A percentile compares a stretch with the other conserved stretches of the same genome.
These are phyloP conservation scores for Whitmania pigra DNA, from an alignment of 1,140 invertebrate genomes.

Conservation along the genomic window DNA sequence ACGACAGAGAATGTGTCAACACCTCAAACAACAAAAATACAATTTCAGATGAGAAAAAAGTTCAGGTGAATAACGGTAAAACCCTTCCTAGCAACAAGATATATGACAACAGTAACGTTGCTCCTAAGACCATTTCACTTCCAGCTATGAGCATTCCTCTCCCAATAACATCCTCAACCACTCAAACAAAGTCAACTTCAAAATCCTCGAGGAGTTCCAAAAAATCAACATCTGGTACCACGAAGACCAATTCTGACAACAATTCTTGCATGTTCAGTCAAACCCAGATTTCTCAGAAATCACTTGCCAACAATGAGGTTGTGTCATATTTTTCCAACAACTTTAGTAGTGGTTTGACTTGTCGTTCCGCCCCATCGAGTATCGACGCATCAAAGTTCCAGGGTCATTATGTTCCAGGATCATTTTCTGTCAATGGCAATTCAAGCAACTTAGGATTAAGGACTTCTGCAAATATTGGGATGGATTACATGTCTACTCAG, in stretches of 20 bases:
- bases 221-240: not conserved
- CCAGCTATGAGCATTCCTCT: not conserved
- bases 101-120: not conserved
- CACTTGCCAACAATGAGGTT: slow-evolving; percentile 6
- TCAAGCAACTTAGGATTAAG: not conserved
- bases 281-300: not conserved
- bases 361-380: not conserved
- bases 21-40: too few relatives aligned
- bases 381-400: too few relatives aligned
- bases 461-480: not conserved
- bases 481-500: slow-evolving; percentile 8
- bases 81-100: not conserved
- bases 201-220: not conserved
- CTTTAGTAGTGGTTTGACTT: not conserved
- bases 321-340: not conserved
- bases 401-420: too few relatives aligned
- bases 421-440: too few relatives aligned
- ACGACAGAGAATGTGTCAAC: not conserved
- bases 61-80: not conserved
- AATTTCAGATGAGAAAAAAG: too few relatives aligned
- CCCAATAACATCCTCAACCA: not conserved
- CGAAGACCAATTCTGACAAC: slow-evolving; percentile 1
- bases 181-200: slow-evolving; percentile 4
- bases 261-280: slow-evolving; percentile 11
- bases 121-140: not conserved